Percentiles rank a stretch among this genome's conserved stretches.
phyloP scores from a whole-genome alignment of 2,797 vertebrate genomes.

The Neosilurus hyrtlii region DNA sequence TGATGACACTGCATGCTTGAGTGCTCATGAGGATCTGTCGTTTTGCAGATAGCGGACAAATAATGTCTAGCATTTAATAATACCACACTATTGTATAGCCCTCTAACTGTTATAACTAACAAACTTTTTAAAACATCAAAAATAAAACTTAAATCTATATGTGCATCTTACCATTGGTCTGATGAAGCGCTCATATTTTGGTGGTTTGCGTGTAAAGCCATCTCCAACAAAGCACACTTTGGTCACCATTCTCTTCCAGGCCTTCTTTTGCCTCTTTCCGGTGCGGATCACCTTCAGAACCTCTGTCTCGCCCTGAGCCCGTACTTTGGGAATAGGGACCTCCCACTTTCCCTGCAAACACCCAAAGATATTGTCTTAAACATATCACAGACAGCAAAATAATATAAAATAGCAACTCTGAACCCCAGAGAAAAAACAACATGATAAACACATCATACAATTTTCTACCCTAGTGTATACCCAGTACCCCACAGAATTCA shows the following conservation, averaged over 20 bases:
- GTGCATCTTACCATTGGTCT: slow-evolving; percentile 89
- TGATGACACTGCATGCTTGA: too few species aligned
- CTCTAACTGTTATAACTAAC: too few species aligned
- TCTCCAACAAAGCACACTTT: slow-evolving; percentile 98
- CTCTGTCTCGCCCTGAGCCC: slow-evolving; percentile 96
- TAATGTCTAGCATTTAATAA: too few species aligned
- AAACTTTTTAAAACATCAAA: background rate
- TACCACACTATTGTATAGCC: too few species aligned
- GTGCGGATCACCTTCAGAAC: slow-evolving; percentile 94
- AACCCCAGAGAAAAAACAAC: background rate
- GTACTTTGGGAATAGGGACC: slow-evolving; percentile 95
- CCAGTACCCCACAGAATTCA: background rate
- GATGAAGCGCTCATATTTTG: slow-evolving; percentile 97
- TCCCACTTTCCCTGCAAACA: slow-evolving; percentile 91
- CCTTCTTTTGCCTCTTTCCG: slow-evolving; percentile 96
- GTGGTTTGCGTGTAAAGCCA: slow-evolving; percentile 95
- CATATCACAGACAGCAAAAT: background rate
- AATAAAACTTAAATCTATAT: background rate
- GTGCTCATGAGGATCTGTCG: too few species aligned
- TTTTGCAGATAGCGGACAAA: too few species aligned
- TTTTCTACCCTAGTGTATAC: background rate
- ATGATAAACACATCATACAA: background rate
- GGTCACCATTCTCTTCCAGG: slow-evolving; percentile 99
- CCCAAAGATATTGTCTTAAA: background rate
- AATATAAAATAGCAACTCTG: background rate